These are phyloP conservation scores for Phylloscopus trochiloides DNA, from an alignment of 2,113 vertebrate genomes.

Conservation along the genomic window DNA sequence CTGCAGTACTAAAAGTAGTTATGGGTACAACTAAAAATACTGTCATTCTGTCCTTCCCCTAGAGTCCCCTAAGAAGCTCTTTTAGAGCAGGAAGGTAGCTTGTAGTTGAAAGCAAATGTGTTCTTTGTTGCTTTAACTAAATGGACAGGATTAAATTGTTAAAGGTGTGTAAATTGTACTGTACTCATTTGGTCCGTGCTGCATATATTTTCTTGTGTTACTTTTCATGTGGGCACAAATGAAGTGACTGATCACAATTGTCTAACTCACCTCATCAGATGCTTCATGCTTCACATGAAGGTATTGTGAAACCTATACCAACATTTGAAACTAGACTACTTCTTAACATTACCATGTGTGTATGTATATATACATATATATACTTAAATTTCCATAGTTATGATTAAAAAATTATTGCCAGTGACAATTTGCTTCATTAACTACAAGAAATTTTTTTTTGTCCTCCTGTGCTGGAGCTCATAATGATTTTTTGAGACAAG, in stretches of 20 bases:
- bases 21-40: neutral
- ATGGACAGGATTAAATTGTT: neutral
- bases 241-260: neutral
- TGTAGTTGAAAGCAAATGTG: neutral
- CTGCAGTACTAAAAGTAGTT: neutral
- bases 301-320: neutral
- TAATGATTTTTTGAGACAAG: neutral
- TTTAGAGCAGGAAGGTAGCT: neutral
- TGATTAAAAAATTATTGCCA: neutral
- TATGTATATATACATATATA: fast-evolving
- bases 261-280: neutral
- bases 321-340: neutral
- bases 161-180: neutral
- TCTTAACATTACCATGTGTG: neutral
- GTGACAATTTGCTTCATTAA: neutral
- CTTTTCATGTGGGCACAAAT: neutral
- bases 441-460: neutral
- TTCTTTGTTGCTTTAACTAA: neutral
- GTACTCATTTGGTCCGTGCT: neutral
- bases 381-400: neutral
- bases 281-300: neutral
- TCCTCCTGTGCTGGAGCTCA: neutral
- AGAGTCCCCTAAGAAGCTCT: neutral
- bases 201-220: neutral
- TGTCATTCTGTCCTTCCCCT: neutral